Evolutionary conservation across 2,888 invertebrate species (phyloP).

Genomic region (Rotaria magnacalcarata): DNA sequence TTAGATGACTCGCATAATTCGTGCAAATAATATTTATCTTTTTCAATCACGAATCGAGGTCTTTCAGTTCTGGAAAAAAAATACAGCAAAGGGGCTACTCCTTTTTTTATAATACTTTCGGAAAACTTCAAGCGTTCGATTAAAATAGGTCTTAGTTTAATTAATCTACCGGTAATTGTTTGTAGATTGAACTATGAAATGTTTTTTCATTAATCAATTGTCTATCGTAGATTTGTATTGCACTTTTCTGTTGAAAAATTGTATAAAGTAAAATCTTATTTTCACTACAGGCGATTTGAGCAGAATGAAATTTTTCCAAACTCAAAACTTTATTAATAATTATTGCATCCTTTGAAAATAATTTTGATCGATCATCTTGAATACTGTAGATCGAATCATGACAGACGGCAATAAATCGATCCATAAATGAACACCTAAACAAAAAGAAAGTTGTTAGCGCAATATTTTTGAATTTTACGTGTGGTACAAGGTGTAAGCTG

Average conservation of each 20-base stretch:
- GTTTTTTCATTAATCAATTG: background rate
- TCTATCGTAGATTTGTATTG: background rate
- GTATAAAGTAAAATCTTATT: background rate
- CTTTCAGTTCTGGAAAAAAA: too few species aligned
- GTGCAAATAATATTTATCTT: too few species aligned
- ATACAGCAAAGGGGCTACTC: too few species aligned
- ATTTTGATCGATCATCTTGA: background rate
- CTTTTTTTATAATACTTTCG: too few species aligned
- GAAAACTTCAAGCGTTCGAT: too few species aligned
- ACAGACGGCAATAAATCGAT: background rate
- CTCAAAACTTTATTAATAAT: background rate
- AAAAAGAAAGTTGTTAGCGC: background rate
- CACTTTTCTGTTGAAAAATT: too few species aligned
- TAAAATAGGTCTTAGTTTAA: background rate
- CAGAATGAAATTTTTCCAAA: background rate
- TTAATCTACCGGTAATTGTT: background rate
- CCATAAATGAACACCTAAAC: background rate
- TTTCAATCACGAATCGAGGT: too few species aligned
- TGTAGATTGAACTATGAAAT: background rate
- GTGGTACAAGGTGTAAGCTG: too few species aligned
- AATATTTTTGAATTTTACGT: too few species aligned
- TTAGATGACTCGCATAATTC: too few species aligned
- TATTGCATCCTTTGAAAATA: background rate
- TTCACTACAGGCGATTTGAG: background rate
- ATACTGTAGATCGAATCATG: background rate